Evolutionary conservation across 64 coral and sea anemone genomes (phyloP), one percentile per base, ranked within the genome.

Genomic region (Platygyra sinensis): DNA sequence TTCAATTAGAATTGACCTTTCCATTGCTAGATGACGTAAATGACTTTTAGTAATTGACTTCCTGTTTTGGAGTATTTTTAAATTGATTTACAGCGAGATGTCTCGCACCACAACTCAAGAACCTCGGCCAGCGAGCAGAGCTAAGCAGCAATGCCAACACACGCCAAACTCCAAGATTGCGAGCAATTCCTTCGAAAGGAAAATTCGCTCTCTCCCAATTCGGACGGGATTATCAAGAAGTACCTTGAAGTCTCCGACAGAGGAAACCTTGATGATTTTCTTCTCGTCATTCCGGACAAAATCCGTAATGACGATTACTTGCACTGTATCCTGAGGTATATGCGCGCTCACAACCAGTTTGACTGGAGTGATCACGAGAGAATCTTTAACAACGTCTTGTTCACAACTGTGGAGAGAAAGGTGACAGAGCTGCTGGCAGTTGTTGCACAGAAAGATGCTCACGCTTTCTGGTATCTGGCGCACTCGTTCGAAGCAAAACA

Each of bases 351-450:
- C 10, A 11, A 25, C 5, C 22, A 69, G 10, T 69, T 80, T 31
- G 78, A 80, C 57, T 14, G 29, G 28, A 25, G 15, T 18, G 78
- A 80, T 61, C 78, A 80, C 13, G 78, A 80, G 14, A 28, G 78
- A 54, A 80, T 80, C 5, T 60, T 62, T 16, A 80, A 80, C 55
- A 27, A 80, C 57, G 16, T 14, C 51, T 29, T 80, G 15, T 80
- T 61, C 28, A 32, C n/a, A 10, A 80, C 78, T 32, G 16, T 57
- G 9, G 78, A 80, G 14, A 80, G 54, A 61, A 80, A 80, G 18
- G 78, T 57, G 1, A 61, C 78, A 0, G 78, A 80, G 16, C 78
- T 80, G 1, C 29, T 80, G 4, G 30, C 78, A 1, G 78, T 61
- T 61, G 57, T 80, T 17, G 78, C 25, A 15, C 57, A 80, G 8